Percentiles rank a stretch among this genome's conserved stretches.
phyloP scores from a whole-genome alignment of 1,140 invertebrate genomes.

The Lineus longissimus region DNA sequence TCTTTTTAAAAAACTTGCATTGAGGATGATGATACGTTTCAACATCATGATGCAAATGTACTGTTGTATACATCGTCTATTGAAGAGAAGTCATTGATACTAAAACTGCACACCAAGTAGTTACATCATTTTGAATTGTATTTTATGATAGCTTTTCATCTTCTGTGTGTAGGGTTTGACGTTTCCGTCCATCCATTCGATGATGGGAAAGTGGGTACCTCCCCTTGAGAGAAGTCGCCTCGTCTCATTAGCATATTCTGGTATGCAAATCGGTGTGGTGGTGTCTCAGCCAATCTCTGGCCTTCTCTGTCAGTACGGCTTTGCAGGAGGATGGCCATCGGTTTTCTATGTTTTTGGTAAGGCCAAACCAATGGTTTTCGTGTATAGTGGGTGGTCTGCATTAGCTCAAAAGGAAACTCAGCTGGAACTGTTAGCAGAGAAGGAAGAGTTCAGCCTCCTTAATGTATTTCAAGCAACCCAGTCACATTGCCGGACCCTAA shows the following conservation, averaged over 20 bases:
- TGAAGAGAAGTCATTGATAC: too few relatives aligned
- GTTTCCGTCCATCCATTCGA: slow-evolving; percentile 81
- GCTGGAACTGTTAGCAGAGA: background rate
- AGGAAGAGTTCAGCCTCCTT: background rate
- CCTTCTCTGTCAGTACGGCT: slow-evolving; percentile 49
- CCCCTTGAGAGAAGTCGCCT: slow-evolving; percentile 40
- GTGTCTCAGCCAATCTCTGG: slow-evolving; percentile 48
- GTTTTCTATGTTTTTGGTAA: slow-evolving; percentile 85
- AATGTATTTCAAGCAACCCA: background rate
- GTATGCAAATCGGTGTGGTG: slow-evolving; percentile 48
- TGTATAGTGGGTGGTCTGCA: background rate
- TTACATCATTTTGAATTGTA: too few relatives aligned
- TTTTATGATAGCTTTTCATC: too few relatives aligned
- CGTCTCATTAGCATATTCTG: slow-evolving; percentile 15
- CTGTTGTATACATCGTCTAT: too few relatives aligned
- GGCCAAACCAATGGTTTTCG: background rate
- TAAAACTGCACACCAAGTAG: too few relatives aligned
- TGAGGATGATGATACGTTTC: too few relatives aligned
- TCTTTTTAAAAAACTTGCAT: too few relatives aligned
- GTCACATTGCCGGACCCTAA: background rate
- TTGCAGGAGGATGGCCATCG: slow-evolving; percentile 70
- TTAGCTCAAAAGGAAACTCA: background rate
- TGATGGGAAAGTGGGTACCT: slow-evolving; percentile 57
- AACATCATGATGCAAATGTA: too few relatives aligned
- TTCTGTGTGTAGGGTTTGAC: slow-evolving; percentile 77